Conservation (phyloP, 2,797 vertebrate genomes). For the Sus cebifrons region DNA sequence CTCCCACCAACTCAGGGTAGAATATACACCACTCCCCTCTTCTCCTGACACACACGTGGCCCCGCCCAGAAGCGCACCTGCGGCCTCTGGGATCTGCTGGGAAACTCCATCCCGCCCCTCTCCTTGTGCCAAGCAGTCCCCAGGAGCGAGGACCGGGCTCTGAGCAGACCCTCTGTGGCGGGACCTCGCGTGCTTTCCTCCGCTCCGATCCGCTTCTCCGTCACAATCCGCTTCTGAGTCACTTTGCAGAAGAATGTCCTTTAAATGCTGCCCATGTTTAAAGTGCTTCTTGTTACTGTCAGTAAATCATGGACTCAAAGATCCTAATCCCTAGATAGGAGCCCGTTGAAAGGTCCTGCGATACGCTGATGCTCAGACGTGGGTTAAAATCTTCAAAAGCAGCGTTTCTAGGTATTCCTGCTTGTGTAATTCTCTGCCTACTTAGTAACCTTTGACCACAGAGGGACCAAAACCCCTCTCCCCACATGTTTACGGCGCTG, state of each 20-base stretch:
- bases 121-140: fast-evolving
- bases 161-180: fast-evolving
- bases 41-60: fast-evolving
- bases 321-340: not conserved
- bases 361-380: not conserved
- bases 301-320: not conserved
- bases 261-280: not conserved
- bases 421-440: slow-evolving; percentile 2
- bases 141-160: fast-evolving
- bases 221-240: too few relatives aligned
- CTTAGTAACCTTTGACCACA: slow-evolving; percentile 46
- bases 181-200: not conserved
- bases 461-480: not conserved
- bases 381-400: not conserved
- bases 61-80: fast-evolving
- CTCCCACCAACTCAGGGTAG: not conserved
- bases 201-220: slow-evolving; percentile 2
- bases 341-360: not conserved
- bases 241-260: not conserved
- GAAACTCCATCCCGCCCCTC: too few relatives aligned
- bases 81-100: fast-evolving
- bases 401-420: slow-evolving; percentile 44
- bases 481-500: fast-evolving
- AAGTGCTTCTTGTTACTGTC: not conserved
- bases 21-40: fast-evolving